Evolutionary conservation across 2,888 invertebrate genomes (phyloP), one percentile per base, ranked within the genome.

Genomic region (Baccha elongata): DNA sequence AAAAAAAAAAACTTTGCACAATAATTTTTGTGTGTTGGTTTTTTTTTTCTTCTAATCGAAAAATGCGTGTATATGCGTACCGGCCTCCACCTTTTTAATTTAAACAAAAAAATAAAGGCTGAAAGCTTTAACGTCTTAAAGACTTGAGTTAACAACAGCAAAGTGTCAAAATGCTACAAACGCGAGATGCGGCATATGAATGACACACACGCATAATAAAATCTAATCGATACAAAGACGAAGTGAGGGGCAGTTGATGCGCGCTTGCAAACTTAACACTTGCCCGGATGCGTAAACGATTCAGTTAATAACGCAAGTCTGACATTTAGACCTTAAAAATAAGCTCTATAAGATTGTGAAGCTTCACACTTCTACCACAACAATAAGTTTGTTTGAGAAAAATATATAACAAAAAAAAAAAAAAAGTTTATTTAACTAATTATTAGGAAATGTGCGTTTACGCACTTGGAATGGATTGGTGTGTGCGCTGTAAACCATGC

Each of bases 371-470:
- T 19, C n/a, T 35, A 17, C 8, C 8, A 5, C 0, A 11, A 0
- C 13, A 23, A 40, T 40, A 55, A 40, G 58, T 58, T 23, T 26
- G 40, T 58, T 58, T 40, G 4, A 15, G 23, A 19, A n/a, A 19
- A 35, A 11, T 7, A 3, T 19, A 8, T 2, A 2, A 50, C 8
- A 26, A 50, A 50, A 17, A 23, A 19, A n/a, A 37, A 58, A 8
- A 58, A 58, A 58, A 80, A 69, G 44, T 72, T 76, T 79, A 62
- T 60, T 73, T 64, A 64, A 48, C 64, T 67, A 76, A 72, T 78
- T n/a, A n/a, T n/a, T 72, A 68, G 67, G 78, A 83, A 83, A 83
- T 78, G 68, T 83, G 83, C 83, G 78, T 78, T 73, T 44, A 83
- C 78, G 83, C 83, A 83, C 64, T 71, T 50, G 29, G 17, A 19